Evolutionary conservation across 1,140 invertebrate species (phyloP), one percentile per base, ranked within the genome.

Genomic region (Meloidogyne hapla): DNA sequence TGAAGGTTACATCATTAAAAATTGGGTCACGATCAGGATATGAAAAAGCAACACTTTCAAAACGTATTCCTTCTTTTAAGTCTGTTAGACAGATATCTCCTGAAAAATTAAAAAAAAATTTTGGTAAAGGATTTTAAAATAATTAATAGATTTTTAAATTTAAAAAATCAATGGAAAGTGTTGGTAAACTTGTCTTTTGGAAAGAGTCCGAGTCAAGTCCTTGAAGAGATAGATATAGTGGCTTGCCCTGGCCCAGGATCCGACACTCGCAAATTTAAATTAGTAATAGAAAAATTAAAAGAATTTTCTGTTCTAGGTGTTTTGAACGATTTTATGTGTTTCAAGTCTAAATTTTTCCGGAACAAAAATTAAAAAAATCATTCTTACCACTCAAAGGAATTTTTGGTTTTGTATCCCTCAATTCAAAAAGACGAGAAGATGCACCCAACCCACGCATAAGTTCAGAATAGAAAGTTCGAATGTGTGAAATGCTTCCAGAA

Each of bases 391-490:
- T 80, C 10, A 88, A 56, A n/a, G 89, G 88, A 79, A 98, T 94
- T 2, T 81, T 77, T 21, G 93, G 92, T 79, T 91, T 82, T 61
- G 93, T 90, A 87, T 97, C 93, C 56, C 95, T 91, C 38, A 98
- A 90, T 87, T 96, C 91, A 91, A 94, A 96, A 13, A 98, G 88
- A 68, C 95, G 90, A 1, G 91, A 90, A 26, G 93, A 93, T 0
- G 95, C 94, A 0, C 95, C 96, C 2, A 98, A 88, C 0, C 94
- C 94, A 88, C 93, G 93, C 88, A 96, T 97, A 77, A 97, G 86
- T 86, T 97, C 94, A 0, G 93, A 92, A 85, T 96, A 98, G 87
- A 96, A 96, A 79, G 91, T 92, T 28, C 92, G 93, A 25, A 97
- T 84, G 45, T 82, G 81, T 23, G 79, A 79, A 62, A 86, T 45